These are phyloP conservation scores for Isaurus tuberculatus DNA, from an alignment of 92 coral and sea anemone genomes.

Conservation along the genomic window DNA sequence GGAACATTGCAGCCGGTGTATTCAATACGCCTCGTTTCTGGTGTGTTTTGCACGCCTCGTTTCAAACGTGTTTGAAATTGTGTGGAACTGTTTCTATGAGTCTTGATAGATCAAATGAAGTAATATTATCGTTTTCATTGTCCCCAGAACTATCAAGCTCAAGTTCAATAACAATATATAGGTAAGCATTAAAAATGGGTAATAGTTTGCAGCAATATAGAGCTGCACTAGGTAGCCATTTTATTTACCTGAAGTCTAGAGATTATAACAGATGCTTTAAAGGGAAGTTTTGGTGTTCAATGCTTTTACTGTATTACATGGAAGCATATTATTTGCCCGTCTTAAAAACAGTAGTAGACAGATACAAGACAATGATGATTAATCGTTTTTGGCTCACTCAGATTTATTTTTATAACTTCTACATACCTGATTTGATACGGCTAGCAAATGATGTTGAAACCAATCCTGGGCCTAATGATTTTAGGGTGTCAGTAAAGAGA, in stretches of 20 bases:
- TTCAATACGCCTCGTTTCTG: slow-evolving; percentile 49
- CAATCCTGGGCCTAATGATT: slow-evolving; percentile 20
- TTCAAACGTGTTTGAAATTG: slow-evolving; percentile 30
- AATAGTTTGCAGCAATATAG: slow-evolving; percentile 4
- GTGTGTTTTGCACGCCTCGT: slow-evolving; percentile 50
- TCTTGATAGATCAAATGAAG: slow-evolving; percentile 6
- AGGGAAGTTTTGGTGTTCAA: slow-evolving; percentile 14
- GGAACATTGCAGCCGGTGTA: slow-evolving; percentile 36
- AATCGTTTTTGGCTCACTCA: slow-evolving; percentile 20
- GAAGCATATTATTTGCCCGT: slow-evolving; percentile 7
- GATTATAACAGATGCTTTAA: not conserved
- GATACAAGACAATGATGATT: not conserved
- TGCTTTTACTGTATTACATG: slow-evolving; percentile 5
- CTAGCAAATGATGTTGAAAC: slow-evolving; percentile 22
- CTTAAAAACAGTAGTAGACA: not conserved
- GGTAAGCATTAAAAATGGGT: slow-evolving; percentile 4
- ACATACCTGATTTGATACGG: slow-evolving; percentile 20
- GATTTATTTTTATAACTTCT: not conserved
- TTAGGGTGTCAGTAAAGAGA: not conserved
- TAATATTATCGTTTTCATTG: slow-evolving; percentile 5
- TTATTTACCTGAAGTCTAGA: not conserved
- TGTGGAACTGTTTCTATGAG: slow-evolving; percentile 8
- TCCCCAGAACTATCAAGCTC: slow-evolving; percentile 9
- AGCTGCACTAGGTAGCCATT: not conserved
- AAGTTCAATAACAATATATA: slow-evolving; percentile 4